Evolutionary conservation across 2,888 invertebrate genomes (phyloP).

Genomic region (Urechis unicinctus): DNA sequence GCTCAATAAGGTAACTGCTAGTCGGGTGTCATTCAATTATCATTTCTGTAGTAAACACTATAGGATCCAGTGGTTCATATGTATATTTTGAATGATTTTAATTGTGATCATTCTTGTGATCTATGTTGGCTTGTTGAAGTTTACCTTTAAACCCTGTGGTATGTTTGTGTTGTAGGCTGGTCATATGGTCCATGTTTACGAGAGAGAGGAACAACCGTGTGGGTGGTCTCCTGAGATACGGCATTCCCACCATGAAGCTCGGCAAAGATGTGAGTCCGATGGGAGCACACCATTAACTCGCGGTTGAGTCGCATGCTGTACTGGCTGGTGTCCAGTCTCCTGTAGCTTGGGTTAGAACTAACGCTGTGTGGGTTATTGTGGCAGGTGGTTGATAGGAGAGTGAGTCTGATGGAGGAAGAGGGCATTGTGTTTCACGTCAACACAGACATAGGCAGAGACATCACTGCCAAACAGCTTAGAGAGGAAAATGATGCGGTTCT

Average conservation of each 20-base stretch:
- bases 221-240: constrained; percentile 92
- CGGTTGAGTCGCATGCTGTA: no score
- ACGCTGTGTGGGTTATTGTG: neutral
- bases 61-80: neutral
- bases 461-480: constrained; percentile 63
- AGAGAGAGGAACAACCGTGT: constrained; percentile 91
- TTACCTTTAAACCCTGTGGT: neutral
- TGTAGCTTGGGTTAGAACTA: no score
- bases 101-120: neutral
- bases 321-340: no score
- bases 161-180: constrained; percentile 63
- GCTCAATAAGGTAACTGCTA: constrained; percentile 67
- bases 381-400: constrained; percentile 71
- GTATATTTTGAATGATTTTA: neutral
- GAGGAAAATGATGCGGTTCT: constrained; percentile 77
- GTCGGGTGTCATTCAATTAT: neutral
- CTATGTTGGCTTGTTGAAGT: neutral
- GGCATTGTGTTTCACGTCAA: constrained; percentile 85
- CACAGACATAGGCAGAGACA: constrained; percentile 83
- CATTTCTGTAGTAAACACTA: neutral
- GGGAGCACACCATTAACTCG: no score
- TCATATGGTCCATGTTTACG: constrained; percentile 92
- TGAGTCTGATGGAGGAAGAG: constrained; percentile 79
- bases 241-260: constrained; percentile 98
- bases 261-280: constrained; percentile 70